Evolutionary conservation across 2,888 invertebrate species (phyloP).

Genomic region (Embidobia sp.): DNA sequence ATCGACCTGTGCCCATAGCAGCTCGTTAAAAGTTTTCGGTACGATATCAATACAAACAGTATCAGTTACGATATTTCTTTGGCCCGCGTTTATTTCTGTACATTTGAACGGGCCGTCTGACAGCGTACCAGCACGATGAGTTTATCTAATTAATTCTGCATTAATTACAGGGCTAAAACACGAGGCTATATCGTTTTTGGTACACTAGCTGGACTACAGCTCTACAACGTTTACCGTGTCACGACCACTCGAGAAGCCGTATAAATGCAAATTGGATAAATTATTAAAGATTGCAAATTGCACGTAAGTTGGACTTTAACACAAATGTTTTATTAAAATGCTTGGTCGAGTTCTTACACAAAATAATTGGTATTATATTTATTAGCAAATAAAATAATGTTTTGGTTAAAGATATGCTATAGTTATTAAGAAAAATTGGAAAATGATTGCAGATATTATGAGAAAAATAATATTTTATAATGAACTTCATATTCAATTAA

Average conservation of each 20-base stretch:
- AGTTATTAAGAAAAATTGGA: no score
- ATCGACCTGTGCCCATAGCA: conserved; percentile 22
- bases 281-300: conserved; percentile 58
- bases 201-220: conserved; percentile 45
- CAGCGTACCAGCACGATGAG: conserved; percentile 30
- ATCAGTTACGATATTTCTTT: conserved; percentile 34
- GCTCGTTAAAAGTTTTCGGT: conserved; percentile 31
- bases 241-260: conserved; percentile 56
- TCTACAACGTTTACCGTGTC: conserved; percentile 56
- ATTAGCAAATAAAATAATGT: no score
- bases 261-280: conserved; percentile 61
- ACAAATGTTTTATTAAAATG: conserved; percentile 30
- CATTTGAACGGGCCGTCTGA: conserved; percentile 1
- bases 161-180: conserved; percentile 62
- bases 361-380: no score
- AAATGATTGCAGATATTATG: no score
- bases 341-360: no score
- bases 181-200: conserved; percentile 58
- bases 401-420: no score
- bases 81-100: conserved; percentile 7
- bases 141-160: conserved; percentile 62
- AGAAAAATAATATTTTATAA: no score
- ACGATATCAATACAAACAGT: conserved; percentile 12
- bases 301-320: conserved; percentile 36
- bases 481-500: no score